Base-by-base conservation (phyloP, 2,113 vertebrate species). In the Xenus cinereus region DNA sequence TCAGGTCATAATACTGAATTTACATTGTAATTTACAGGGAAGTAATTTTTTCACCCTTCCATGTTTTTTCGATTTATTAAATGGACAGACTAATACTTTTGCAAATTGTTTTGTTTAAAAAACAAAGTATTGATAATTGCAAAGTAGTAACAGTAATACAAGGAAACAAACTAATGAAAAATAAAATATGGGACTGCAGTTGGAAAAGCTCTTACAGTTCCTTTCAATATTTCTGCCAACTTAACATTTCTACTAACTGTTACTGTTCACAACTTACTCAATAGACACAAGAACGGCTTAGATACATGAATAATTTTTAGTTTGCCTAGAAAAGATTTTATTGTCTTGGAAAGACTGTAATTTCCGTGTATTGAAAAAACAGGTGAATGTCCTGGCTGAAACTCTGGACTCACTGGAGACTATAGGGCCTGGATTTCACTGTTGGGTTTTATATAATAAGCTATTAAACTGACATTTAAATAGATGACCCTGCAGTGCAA, bases 401-500 rank as follows among this genome's bases (percentile, higher is more conserved):
- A 82, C 57, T 67, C 57, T 41, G 41, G 71, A 43, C 43, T 71
- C 43, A 33, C 26, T 62, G 33, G 53, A 91, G 41, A 56, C 80
- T 72, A 90, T 46, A 56, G 22, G 74, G 64, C 57, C 56, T 60
- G 57, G 69, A 72, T 86, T 85, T 89, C 33, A 77, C 71, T 43
- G 35, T 56, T 32, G 51, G 39, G 57, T 76, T 91, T 87, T 63
- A 67, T 57, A 46, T 91, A 88, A 77, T 77, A 75, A 75, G 57
- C 59, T 88, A 33, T 80, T 81, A 63, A 93, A 72, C 22, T 88
- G 79, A 77, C 88, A 81, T 67, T 80, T 84, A 90, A 91, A 91
- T 67, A 88, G 53, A 84, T 76, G 48, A 81, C 51, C 79, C 22
- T 63, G 33, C 33, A 66, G 56, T 57, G 59, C 57, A 72, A 88